A percentile compares a stretch with the other conserved stretches of the same genome.
Evolutionary conservation across 2,113 vertebrate genomes (phyloP).

Genomic region (Pachypanchax playfairii): DNA sequence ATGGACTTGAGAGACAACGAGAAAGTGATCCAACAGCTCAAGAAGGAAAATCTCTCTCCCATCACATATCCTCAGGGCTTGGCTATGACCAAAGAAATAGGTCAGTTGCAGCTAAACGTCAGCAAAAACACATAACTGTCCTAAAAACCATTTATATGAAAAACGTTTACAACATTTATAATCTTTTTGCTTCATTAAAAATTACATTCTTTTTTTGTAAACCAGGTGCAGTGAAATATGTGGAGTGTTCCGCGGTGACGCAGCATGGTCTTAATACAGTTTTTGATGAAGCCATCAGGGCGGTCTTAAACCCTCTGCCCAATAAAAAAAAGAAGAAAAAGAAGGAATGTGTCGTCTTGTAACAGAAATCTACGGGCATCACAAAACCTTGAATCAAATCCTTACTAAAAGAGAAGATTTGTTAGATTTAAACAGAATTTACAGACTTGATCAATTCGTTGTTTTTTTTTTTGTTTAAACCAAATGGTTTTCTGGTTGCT

Average conservation of each 20-base stretch:
- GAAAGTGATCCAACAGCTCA: conserved; percentile 93
- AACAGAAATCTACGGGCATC: conserved; percentile 60
- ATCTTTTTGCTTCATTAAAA: too few relatives aligned
- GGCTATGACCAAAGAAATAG: conserved; percentile 99
- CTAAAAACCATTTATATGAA: too few relatives aligned
- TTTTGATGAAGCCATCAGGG: conserved; percentile 96
- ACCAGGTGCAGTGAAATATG: conserved; percentile 93
- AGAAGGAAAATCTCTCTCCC: conserved; percentile 96
- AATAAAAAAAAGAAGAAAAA: conserved; percentile 88
- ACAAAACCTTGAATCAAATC: conserved; percentile 36
- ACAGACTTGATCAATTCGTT: too few relatives aligned
- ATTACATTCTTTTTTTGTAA: conserved; percentile 5
- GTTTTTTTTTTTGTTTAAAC: too few relatives aligned
- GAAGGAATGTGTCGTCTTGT: conserved; percentile 88
- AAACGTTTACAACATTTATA: not conserved
- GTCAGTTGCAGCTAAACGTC: conserved; percentile 70
- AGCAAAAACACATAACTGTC: too few relatives aligned
- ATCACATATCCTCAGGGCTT: conserved; percentile 97
- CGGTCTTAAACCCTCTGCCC: conserved; percentile 92
- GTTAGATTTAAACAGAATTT: too few relatives aligned
- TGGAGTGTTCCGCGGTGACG: conserved; percentile 97
- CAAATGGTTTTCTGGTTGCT: too few relatives aligned
- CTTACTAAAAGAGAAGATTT: too few relatives aligned
- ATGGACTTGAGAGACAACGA: conserved; percentile 96
- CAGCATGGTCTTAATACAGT: conserved; percentile 97